Base-by-base conservation (phyloP, 2,113 vertebrate species). In the Anguilla rostrata region DNA sequence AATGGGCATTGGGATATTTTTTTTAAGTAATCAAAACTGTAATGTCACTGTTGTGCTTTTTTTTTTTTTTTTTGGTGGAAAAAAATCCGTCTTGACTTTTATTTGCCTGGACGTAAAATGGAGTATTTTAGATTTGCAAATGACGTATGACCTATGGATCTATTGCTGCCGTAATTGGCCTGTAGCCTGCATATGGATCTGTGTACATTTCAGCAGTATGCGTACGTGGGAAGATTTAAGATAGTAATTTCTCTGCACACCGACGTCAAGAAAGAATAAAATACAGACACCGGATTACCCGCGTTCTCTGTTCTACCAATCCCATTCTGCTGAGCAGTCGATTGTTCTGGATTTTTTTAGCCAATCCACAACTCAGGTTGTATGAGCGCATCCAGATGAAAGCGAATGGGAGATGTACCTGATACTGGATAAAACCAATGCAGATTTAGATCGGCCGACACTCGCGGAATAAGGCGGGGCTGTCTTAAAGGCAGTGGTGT, bases 401-500 rank as follows among this genome's bases (percentile, higher is more conserved):
- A 63, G 4, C 34, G 34, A n/a, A 66, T 66, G 29, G 0, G 15
- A 57, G 83, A 91, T 89, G 84, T 88, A 90, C 86, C 0, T 92
- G 86, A 90, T 80, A 90, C 89, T 87, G n/a, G 43, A 20, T 22
- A 79, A 79, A 79, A 22, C 75, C 82, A 84, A 80, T 80, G 63
- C 16, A 84, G 78, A 81, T 84, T 29, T 81, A 41, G 5, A 26
- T 60, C 56, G 16, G 60, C 34, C 80, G 86, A 83, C 90, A 89
- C 88, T 86, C 91, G 92, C 92, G 92, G 93, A 92, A 93, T 91
- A 93, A 94, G 93, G 93, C 91, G 91, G 90, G 91, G 92, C 91
- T 93, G 92, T 93, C 93, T 94, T 93, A 93, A 93, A 92, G 91
- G 92, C 87, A 86, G 91, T 92, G 92, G 90, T 89, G 93, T 93